Evolutionary conservation across 2,888 invertebrate species (phyloP), one percentile per base, ranked within the genome.

Genomic region (Orchesellides sinensis): DNA sequence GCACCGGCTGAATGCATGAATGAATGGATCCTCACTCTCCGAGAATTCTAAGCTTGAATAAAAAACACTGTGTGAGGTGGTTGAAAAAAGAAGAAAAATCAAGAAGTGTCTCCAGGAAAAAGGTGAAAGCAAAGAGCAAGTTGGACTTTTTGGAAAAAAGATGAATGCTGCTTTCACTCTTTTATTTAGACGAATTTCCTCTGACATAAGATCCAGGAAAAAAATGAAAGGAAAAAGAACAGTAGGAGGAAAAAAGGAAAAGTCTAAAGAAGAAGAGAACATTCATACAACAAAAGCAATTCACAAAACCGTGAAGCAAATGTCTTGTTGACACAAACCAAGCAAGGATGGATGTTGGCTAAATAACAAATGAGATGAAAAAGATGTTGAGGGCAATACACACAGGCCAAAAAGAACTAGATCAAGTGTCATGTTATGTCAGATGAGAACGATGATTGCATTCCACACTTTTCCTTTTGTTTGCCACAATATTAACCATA

Each of bases 351-450:
- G 35, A 35, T 63, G 40, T 29, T 63, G 17, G 21, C 21, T 56
- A 56, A 56, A 70, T 49, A 32, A 63, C 32, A 49, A 73, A 61
- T 73, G 61, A 61, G 61, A 27, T 19, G n/a, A 17, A 32, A 59
- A n/a, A n/a, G n/a, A n/a, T n/a, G n/a, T n/a, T n/a, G n/a, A n/a
- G n/a, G n/a, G n/a, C n/a, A n/a, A n/a, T n/a, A n/a, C n/a, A n/a
- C n/a, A n/a, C n/a, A n/a, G n/a, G n/a, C n/a, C n/a, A n/a, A 73
- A 54, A 23, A 19, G 32, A 25, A 47, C 45, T 75, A 45, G 65
- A 65, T 75, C 75, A 75, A 45, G 66, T 66, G 75, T 66, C 75
- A 66, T 54, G 66, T 75, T 49, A 66, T 47, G 54, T 52, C 56
- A 74, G 61, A 63, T 49, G 65, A 63, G 21, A 35, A n/a, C 25